Base-by-base conservation (phyloP, 2,888 invertebrate species). In the Abrostola tripartita region DNA sequence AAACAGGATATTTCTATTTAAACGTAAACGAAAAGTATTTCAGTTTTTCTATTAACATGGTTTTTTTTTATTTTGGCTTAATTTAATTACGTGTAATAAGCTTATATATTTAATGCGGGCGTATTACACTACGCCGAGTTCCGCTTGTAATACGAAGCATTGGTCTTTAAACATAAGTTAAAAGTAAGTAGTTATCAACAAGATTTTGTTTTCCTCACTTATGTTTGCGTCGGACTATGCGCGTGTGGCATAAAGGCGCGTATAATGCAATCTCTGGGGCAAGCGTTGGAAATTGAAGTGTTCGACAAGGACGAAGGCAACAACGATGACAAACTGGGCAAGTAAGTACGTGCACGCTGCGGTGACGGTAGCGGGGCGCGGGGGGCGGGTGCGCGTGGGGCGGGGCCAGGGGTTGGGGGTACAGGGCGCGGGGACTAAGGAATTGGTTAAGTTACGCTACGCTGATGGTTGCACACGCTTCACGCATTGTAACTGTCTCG, bases 301-400 rank as follows among this genome's bases (percentile, higher is more conserved):
- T 96, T 96, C 95, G 98, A 99, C 96, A 96, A 97, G 91, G 99
- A 99, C 91, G 97, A 98, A 81, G 95, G 96, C 83, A 96, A 96
- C 84, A 96, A 97, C 89, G 98, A 99, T 94, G 98, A 98, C 93
- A 96, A 96, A 84, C 95, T 98, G 81, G 98, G 98, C 94, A 97
- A 97, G 97, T 98, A 96, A 95, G 96, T 91, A 83, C 71, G 78
- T 80, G 73, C 75, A 73, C 81, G 79, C 44, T 47, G 44, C 71
- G 76, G 78, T 74, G 73, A 36, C 35, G 69, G 77, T 59, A 49
- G 41, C 14, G n/a, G 14, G 24, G 6, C n/a, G 50, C 37, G 35
- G 37, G 58, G 44, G 37, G 50, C 10, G 42, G 42, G 53, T 24
- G 41, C 14, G 11, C 11, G 14, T 5, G 12, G 49, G 36, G 24